Evolutionary conservation across 2,888 invertebrate species (phyloP).

Genomic region (Ectropis crepuscularia): DNA sequence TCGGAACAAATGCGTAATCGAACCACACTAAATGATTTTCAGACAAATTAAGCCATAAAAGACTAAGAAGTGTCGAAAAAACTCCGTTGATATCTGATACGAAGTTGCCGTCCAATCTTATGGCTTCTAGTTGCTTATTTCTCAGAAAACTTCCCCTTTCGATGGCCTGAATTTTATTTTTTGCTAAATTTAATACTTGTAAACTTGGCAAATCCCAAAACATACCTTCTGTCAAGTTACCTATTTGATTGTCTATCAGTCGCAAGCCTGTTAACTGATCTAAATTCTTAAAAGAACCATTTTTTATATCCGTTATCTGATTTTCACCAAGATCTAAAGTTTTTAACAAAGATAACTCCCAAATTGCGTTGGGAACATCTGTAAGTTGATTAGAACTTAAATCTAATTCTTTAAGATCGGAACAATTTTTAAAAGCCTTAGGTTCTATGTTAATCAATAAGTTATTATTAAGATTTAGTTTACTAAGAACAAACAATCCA

Average conservation of each 20-base stretch:
- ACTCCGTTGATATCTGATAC: constrained; percentile 95
- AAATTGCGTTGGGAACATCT: constrained; percentile 92
- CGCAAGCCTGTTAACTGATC: constrained; percentile 94
- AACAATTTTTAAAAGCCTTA: constrained; percentile 94
- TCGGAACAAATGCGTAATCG: constrained; percentile 95
- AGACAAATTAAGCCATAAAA: constrained; percentile 94
- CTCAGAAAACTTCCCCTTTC: constrained; percentile 93
- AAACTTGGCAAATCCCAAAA: constrained; percentile 93
- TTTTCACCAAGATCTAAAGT: constrained; percentile 97
- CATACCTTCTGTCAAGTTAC: constrained; percentile 93
- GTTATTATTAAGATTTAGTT: constrained; percentile 94
- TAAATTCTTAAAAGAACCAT: constrained; percentile 93
- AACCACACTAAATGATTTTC: constrained; percentile 97
- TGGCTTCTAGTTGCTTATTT: constrained; percentile 92
- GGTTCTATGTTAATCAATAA: constrained; percentile 90
- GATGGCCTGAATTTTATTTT: constrained; percentile 93
- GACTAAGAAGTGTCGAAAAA: constrained; percentile 91
- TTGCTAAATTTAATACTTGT: constrained; percentile 94
- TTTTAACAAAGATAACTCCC: constrained; percentile 92
- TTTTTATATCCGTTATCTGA: constrained; percentile 92
- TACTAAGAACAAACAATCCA: constrained; percentile 92
- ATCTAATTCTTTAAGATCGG: constrained; percentile 94
- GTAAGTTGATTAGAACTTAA: constrained; percentile 93
- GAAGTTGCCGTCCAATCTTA: constrained; percentile 94
- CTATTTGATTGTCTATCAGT: constrained; percentile 95